Base-by-base conservation (phyloP, 2,113 vertebrate species). In the Gallinago media region DNA sequence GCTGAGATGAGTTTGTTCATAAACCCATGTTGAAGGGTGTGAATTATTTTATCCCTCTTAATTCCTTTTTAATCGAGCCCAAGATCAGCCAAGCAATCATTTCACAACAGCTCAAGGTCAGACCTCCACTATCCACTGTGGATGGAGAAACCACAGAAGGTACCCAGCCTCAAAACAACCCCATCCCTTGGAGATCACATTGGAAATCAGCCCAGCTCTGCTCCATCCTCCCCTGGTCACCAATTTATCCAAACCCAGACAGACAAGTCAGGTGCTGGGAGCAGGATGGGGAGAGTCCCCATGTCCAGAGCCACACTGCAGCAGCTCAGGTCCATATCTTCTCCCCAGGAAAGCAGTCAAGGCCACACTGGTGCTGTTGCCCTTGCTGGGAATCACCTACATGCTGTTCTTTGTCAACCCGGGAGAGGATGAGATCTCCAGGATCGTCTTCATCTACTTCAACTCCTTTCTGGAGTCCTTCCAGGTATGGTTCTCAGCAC, bases 391-490 rank as follows among this genome's bases (percentile, higher is more conserved):
- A 46, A 99, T 99, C 98, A 99, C 99, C 55, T 99, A 99, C 93
- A 99, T 99, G 99, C 97, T 99, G 84, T 99, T 99, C 97, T 99
- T 99, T 12, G 99, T 99, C 92, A 99, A 99, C 94, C 99, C 99
- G 0, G 99, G 99, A 8, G 99, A 99, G 66, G 99, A 99, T 21
- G 99, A 99, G 94, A 98, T 99, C 96, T 99, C 99, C 68, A 98
- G 99, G 75, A 97, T 99, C 1, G 99, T 99, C 93, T 99, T 99
- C 97, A 99, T 99, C 94, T 99, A 99, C 92, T 99, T 99, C 98
- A 99, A 99, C 96, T 99, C 99, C 26, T 99, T 99, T 81, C 97
- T 99, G 95, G 99, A 99, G 74, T 99, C 99, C 52, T 99, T 99
- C 97, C 99, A 99, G 99, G 99, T 99, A 97, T 6, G 13, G 2